Evolutionary conservation across 2,797 vertebrate genomes (phyloP).

Genomic region (Macropus fuliginosus): DNA sequence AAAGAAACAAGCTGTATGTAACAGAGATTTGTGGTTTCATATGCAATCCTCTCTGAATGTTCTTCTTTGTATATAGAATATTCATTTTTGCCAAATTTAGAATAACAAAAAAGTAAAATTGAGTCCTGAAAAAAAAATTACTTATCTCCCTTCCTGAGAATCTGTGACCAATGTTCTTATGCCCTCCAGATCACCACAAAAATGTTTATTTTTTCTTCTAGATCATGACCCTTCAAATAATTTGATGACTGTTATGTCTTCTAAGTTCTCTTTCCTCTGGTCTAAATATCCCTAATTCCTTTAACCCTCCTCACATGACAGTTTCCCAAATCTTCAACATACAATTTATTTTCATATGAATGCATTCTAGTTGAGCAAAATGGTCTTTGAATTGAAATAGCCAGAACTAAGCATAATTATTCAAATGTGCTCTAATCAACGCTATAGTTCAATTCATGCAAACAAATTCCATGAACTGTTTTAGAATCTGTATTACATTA

Average conservation of each 20-base stretch:
- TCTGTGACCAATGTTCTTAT: not conserved
- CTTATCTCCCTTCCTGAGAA: not conserved
- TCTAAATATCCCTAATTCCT: not conserved
- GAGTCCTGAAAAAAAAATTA: not conserved
- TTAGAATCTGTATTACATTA: not conserved
- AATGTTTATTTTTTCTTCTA: not conserved
- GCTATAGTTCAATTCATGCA: not conserved
- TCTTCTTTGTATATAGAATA: not conserved
- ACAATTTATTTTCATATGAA: not conserved
- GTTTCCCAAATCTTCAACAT: not conserved
- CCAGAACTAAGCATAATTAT: not conserved
- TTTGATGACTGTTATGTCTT: not conserved
- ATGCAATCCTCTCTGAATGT: not conserved
- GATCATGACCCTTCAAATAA: not conserved
- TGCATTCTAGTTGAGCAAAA: not conserved
- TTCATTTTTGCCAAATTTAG: not conserved
- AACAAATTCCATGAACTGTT: not conserved
- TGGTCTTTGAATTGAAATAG: not conserved
- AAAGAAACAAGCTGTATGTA: not conserved
- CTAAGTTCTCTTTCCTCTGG: not conserved
- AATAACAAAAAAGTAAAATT: not conserved
- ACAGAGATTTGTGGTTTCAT: not conserved
- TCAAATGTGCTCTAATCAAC: not conserved
- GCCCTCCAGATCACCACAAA: not conserved
- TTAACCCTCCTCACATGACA: not conserved